A percentile compares a stretch with the other conserved stretches of the same genome.
These are phyloP conservation scores for Neodiprion lecontei DNA, from an alignment of 1,140 invertebrate genomes.

Conservation along the genomic window DNA sequence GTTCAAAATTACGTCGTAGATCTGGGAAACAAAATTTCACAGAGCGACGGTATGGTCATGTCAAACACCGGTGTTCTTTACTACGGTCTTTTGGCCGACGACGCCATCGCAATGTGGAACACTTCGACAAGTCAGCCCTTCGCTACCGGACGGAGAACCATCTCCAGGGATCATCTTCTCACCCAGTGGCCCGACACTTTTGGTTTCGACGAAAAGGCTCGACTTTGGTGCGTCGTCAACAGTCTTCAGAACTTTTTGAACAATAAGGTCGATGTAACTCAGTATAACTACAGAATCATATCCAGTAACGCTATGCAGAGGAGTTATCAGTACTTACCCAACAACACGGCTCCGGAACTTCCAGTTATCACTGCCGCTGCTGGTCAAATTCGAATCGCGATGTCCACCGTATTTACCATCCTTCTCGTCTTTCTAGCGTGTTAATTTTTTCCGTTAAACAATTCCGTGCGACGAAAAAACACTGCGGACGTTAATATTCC, in stretches of 20 bases:
- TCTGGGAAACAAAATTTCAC: conserved; percentile 68
- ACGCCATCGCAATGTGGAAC: conserved; percentile 74
- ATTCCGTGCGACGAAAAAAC: conserved; percentile 10
- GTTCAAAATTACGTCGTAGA: conserved; percentile 59
- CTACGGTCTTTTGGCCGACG: conserved; percentile 69
- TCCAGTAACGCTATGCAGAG: conserved; percentile 61
- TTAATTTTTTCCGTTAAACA: not conserved
- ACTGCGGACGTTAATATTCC: not conserved
- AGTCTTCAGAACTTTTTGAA: conserved; percentile 69
- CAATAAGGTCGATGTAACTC: conserved; percentile 59
- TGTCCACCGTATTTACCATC: conserved; percentile 22
- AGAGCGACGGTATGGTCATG: conserved; percentile 75
- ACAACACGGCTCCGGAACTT: conserved; percentile 46
- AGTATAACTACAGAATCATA: conserved; percentile 69
- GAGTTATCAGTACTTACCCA: conserved; percentile 68
- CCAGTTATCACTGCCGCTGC: conserved; percentile 48
- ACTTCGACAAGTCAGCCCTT: conserved; percentile 53
- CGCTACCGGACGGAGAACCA: conserved; percentile 63
- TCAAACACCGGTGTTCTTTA: conserved; percentile 71
- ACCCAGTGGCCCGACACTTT: conserved; percentile 78
- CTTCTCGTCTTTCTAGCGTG: conserved; percentile 17
- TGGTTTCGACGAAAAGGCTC: conserved; percentile 70
- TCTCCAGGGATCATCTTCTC: conserved; percentile 68
- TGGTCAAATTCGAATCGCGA: conserved; percentile 30
- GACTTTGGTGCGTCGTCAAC: conserved; percentile 71